phyloP scores from a whole-genome alignment of 1,140 invertebrate species.

The Adoxophyes honmai region DNA sequence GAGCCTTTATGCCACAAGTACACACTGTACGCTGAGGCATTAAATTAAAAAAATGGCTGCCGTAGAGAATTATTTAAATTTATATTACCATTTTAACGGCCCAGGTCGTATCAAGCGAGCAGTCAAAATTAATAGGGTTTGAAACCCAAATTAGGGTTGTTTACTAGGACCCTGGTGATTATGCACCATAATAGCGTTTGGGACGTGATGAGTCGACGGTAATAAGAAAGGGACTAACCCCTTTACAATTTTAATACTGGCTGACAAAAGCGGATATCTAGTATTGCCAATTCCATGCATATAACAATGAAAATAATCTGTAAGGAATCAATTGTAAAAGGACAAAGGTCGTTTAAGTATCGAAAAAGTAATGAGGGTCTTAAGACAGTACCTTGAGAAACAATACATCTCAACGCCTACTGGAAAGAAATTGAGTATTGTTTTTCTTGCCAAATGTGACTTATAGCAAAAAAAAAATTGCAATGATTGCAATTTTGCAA shows the following conservation, averaged over 20 bases:
- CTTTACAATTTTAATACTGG: too few species aligned
- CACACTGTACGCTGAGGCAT: neutral
- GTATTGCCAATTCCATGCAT: too few species aligned
- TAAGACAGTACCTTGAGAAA: too few species aligned
- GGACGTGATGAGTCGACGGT: neutral
- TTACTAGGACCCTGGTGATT: neutral
- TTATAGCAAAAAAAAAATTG: too few species aligned
- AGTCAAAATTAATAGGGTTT: conserved; percentile 3
- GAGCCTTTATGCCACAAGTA: neutral
- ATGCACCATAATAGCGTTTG: neutral
- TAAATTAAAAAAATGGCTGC: neutral
- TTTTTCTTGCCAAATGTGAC: too few species aligned
- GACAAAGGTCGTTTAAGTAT: too few species aligned
- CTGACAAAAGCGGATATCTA: neutral
- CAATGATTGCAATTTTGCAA: too few species aligned
- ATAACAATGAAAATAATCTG: neutral
- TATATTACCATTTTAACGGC: conserved; percentile 12
- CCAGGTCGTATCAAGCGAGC: conserved; percentile 1
- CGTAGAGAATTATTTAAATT: conserved; percentile 3
- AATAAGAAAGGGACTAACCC: too few species aligned
- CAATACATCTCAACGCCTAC: too few species aligned
- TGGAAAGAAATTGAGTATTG: too few species aligned
- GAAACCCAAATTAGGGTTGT: neutral
- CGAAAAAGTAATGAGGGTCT: too few species aligned
- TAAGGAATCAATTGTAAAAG: too few species aligned